Evolutionary conservation across 2,888 invertebrate species (phyloP).

Genomic region (Lissocephala sabroskyi): DNA sequence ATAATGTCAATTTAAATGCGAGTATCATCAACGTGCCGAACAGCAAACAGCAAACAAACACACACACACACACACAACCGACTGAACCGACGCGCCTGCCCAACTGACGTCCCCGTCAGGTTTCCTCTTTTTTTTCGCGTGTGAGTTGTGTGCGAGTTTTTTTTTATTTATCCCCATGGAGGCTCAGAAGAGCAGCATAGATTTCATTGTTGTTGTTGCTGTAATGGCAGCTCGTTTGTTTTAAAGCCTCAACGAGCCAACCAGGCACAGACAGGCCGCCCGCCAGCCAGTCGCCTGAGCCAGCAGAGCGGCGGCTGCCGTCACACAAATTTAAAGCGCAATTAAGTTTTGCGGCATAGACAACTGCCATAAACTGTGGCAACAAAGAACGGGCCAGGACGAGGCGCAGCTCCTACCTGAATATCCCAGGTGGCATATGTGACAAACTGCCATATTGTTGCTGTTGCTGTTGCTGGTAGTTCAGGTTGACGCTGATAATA

Average conservation of each 20-base stretch:
- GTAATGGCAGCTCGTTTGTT: constrained; percentile 21
- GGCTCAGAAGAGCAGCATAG: too few relatives aligned
- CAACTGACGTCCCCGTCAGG: too few relatives aligned
- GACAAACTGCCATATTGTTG: not conserved
- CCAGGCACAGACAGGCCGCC: too few relatives aligned
- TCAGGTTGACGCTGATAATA: not conserved
- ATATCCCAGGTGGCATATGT: too few relatives aligned
- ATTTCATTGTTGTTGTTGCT: constrained; percentile 11
- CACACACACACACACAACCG: not conserved
- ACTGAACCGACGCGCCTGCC: constrained; percentile 9
- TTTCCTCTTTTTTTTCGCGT: too few relatives aligned
- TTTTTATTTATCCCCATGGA: too few relatives aligned
- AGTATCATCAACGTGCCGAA: constrained; percentile 41
- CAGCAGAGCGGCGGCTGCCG: too few relatives aligned
- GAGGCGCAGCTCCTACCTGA: too few relatives aligned
- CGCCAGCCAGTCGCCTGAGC: too few relatives aligned
- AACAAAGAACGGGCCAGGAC: not conserved
- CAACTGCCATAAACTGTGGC: constrained; percentile 20
- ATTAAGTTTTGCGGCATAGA: constrained; percentile 54
- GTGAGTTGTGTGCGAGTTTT: too few relatives aligned
- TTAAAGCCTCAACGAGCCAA: constrained; percentile 23
- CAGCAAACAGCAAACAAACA: constrained; percentile 4
- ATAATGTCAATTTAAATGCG: constrained; percentile 59
- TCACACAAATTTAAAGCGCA: constrained; percentile 46
- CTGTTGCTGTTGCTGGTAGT: not conserved